A percentile compares a stretch with the other conserved stretches of the same genome.
Conservation (phyloP, 2,113 vertebrate genomes). For the Elachura formosa region DNA sequence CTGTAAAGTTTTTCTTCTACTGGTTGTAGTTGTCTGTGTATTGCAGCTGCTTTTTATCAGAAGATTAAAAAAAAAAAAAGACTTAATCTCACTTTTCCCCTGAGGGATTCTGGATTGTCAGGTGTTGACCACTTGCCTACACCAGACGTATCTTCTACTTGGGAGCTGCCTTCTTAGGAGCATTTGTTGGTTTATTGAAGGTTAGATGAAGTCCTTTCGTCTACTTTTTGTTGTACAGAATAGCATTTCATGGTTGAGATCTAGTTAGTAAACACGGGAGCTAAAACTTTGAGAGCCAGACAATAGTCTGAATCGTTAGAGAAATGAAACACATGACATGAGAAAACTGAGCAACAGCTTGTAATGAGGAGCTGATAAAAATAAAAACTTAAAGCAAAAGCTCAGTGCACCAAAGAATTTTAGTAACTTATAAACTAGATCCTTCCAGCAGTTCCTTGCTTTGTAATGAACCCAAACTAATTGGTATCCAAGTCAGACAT, state of each 20-base stretch:
- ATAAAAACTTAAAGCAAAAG: not conserved
- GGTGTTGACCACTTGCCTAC: not conserved
- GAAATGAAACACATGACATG: not conserved
- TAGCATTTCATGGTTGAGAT: not conserved
- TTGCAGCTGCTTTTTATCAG: slow-evolving; percentile 10
- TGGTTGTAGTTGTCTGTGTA: not conserved
- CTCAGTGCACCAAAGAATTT: not conserved
- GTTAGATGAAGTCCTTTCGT: not conserved
- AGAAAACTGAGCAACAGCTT: not conserved
- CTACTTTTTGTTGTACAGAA: not conserved
- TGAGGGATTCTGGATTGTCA: not conserved
- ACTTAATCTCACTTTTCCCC: not conserved
- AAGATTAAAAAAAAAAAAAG: too few relatives aligned
- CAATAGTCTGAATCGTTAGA: not conserved
- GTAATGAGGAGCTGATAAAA: not conserved
- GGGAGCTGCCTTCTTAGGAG: not conserved
- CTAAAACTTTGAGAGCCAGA: not conserved
- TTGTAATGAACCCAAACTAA: not conserved
- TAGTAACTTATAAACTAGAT: not conserved
- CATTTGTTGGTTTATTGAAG: not conserved
- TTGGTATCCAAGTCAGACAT: not conserved
- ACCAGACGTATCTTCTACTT: not conserved
- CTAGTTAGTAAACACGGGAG: not conserved
- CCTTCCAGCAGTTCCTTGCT: not conserved
- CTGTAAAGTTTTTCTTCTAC: not conserved